Evolutionary conservation across 1,140 invertebrate genomes (phyloP).

Genomic region (Nilaparvata lugens): DNA sequence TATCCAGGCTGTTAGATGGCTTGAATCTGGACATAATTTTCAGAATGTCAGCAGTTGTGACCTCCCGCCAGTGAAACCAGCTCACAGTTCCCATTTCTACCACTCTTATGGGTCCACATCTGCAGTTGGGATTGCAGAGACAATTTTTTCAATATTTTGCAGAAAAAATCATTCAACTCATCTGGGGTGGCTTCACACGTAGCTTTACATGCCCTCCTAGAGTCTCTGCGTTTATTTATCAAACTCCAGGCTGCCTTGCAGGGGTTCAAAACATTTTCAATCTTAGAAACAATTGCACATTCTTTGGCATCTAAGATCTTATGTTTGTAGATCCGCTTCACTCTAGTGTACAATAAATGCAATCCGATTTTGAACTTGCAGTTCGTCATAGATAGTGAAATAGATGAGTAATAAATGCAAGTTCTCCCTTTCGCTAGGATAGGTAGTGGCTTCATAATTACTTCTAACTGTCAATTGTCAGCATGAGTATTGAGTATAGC

Average conservation of each 20-base stretch:
- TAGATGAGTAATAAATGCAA: too few relatives aligned
- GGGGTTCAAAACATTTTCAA: too few relatives aligned
- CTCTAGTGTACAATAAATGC: too few relatives aligned
- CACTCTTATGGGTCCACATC: not conserved
- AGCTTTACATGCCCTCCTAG: not conserved
- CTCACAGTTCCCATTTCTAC: not conserved
- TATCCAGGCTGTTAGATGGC: not conserved
- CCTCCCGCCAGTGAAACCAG: not conserved
- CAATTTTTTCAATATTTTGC: not conserved
- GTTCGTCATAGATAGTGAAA: too few relatives aligned
- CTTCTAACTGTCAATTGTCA: too few relatives aligned
- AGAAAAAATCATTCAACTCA: conserved; percentile 1
- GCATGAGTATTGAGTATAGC: too few relatives aligned
- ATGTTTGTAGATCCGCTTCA: too few relatives aligned
- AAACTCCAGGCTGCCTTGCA: conserved; percentile 6
- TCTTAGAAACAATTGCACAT: too few relatives aligned
- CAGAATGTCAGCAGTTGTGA: not conserved
- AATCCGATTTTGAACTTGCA: too few relatives aligned
- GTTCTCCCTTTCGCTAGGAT: too few relatives aligned
- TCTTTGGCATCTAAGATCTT: too few relatives aligned
- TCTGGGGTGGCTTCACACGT: not conserved
- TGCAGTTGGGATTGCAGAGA: not conserved
- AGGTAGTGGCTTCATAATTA: too few relatives aligned
- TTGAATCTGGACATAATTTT: not conserved
- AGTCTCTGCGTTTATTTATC: not conserved